Evolutionary conservation across 2,113 vertebrate genomes (phyloP).

Genomic region (Mus spicilegus): DNA sequence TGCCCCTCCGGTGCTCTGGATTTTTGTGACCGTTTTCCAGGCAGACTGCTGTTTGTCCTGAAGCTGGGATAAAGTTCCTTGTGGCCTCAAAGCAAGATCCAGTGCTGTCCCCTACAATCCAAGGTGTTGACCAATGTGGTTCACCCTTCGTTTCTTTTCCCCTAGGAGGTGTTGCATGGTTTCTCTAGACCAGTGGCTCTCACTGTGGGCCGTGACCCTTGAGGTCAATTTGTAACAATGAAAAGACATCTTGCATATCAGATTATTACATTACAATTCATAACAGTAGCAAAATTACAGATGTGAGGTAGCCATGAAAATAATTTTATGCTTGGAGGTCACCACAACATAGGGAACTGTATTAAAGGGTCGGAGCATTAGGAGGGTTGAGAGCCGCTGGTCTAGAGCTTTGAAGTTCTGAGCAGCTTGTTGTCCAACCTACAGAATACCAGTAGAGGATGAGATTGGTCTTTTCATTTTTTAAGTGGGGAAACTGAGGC

Average conservation of each 20-base stretch:
- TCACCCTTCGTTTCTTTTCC: not conserved
- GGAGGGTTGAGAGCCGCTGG: not conserved
- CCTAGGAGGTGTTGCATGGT: not conserved
- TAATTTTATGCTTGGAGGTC: not conserved
- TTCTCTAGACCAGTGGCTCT: not conserved
- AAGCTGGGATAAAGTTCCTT: not conserved
- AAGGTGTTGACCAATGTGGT: not conserved
- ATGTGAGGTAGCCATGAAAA: not conserved
- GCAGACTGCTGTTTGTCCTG: slow-evolving; percentile 19
- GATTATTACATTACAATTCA: too few species aligned
- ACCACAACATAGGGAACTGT: not conserved
- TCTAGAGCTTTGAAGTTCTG: too few species aligned
- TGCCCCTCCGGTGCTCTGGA: not conserved
- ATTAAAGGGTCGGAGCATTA: not conserved
- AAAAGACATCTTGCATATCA: not conserved
- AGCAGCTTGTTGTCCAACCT: not conserved
- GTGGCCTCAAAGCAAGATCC: not conserved
- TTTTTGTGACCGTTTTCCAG: slow-evolving; percentile 23
- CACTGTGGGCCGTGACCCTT: not conserved
- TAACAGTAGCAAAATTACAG: not conserved
- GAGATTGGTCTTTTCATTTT: not conserved
- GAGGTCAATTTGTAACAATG: not conserved
- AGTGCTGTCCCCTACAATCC: too few species aligned
- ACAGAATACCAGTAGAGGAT: not conserved
- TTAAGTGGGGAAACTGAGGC: slow-evolving; percentile 29